Conservation (phyloP, 1,140 invertebrate species). For the Saccostrea cuccullata region DNA sequence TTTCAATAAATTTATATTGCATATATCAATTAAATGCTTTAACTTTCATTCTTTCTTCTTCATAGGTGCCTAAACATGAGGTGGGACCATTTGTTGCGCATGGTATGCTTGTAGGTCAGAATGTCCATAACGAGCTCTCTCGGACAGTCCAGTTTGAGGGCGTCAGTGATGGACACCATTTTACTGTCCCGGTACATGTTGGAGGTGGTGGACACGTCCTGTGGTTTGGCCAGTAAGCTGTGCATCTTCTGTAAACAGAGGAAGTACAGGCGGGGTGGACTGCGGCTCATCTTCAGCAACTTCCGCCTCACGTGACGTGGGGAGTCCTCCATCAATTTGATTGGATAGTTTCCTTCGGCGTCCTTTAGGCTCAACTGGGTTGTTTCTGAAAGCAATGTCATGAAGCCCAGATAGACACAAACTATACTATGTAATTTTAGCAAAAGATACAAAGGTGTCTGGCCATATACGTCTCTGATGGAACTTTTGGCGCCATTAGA, state of each 20-base stretch:
- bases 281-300: constrained; percentile 1
- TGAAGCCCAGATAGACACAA: constrained; percentile 6
- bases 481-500: background rate
- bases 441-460: constrained; percentile 25
- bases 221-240: background rate
- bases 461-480: background rate
- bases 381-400: constrained; percentile 24
- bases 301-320: constrained; percentile 3
- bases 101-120: background rate
- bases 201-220: background rate
- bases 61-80: background rate
- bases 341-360: constrained; percentile 7
- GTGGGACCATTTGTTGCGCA: constrained; percentile 12
- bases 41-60: background rate
- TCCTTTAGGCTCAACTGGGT: background rate
- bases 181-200: constrained; percentile 19
- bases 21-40: background rate
- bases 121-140: constrained; percentile 6
- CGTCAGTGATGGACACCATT: background rate
- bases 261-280: background rate
- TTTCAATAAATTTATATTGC: background rate
- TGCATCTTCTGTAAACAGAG: constrained; percentile 10
- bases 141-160: background rate
- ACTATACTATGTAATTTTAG: background rate
- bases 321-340: constrained; percentile 27